phyloP scores from a whole-genome alignment of 30 jellyfish, hydroid and myxozoan genomes.

The Rhopilema esculentum region DNA sequence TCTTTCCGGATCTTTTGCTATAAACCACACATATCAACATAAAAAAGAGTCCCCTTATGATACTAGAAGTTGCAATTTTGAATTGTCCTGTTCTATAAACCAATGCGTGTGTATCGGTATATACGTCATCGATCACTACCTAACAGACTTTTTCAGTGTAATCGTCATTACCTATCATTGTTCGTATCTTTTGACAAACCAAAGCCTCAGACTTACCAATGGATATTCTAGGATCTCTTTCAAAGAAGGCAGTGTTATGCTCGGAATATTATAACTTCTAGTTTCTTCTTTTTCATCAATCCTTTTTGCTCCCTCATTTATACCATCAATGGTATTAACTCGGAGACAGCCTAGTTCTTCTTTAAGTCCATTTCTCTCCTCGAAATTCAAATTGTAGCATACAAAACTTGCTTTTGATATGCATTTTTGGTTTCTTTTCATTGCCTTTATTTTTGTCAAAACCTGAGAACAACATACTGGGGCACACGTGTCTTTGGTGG shows the following conservation, averaged over 20 bases:
- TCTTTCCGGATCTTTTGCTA: no score
- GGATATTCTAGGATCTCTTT: slow-evolving; percentile 6
- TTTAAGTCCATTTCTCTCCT: slow-evolving; percentile 32
- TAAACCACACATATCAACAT: no score
- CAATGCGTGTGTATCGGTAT: no score
- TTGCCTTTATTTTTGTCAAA: slow-evolving; percentile 12
- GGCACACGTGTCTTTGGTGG: not conserved
- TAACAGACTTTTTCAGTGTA: no score
- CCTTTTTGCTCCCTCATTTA: not conserved
- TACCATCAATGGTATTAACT: not conserved
- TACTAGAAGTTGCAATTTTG: no score
- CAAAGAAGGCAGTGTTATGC: slow-evolving; percentile 45
- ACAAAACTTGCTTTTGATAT: slow-evolving; percentile 33
- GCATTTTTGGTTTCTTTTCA: slow-evolving; percentile 5
- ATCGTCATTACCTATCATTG: no score
- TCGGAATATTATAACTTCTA: slow-evolving; percentile 5
- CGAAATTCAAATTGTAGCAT: slow-evolving; percentile 50
- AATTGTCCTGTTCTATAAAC: no score
- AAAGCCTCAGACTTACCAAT: not conserved
- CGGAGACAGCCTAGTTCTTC: slow-evolving; percentile 49
- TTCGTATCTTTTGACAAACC: no score
- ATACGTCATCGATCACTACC: no score
- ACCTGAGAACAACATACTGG: slow-evolving; percentile 13
- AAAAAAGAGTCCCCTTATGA: no score
- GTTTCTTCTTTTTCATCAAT: not conserved